A percentile compares a stretch with the other conserved stretches of the same genome.
phyloP scores from a whole-genome alignment of 2,888 invertebrate genomes.

The Orgyia antiqua region DNA sequence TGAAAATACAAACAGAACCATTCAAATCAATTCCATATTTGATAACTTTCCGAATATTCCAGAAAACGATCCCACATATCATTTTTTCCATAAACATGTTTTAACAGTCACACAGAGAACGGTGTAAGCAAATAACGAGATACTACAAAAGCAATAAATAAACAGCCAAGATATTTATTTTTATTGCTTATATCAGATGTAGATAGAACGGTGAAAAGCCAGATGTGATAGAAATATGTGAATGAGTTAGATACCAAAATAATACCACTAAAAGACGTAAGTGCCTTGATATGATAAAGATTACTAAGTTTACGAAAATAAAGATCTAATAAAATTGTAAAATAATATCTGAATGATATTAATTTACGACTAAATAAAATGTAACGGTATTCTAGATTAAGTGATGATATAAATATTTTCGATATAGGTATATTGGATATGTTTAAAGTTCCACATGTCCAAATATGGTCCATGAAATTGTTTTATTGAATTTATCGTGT shows the following conservation, averaged over 20 bases:
- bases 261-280: too few relatives aligned
- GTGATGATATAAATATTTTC: too few relatives aligned
- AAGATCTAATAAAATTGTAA: too few relatives aligned
- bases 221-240: conserved; percentile 12
- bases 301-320: too few relatives aligned
- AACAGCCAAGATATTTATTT: conserved; percentile 36
- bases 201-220: conserved; percentile 30
- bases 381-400: too few relatives aligned
- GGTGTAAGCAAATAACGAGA: conserved; percentile 35
- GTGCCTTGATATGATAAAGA: too few relatives aligned
- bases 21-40: conserved; percentile 17
- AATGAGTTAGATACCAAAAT: conserved; percentile 1
- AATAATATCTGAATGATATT: too few relatives aligned
- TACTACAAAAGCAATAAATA: conserved; percentile 33
- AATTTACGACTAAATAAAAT: too few relatives aligned
- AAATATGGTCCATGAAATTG: too few relatives aligned
- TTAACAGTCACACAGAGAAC: conserved; percentile 30
- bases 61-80: conserved; percentile 25
- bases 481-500: too few relatives aligned
- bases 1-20: conserved; percentile 3
- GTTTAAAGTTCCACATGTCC: too few relatives aligned
- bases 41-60: conserved; percentile 13
- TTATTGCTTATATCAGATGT: conserved; percentile 31
- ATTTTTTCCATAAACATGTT: conserved; percentile 31
- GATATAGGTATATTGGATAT: too few relatives aligned